Evolutionary conservation across 2,888 invertebrate species (phyloP).

Genomic region (Drosophila kuntzei): DNA sequence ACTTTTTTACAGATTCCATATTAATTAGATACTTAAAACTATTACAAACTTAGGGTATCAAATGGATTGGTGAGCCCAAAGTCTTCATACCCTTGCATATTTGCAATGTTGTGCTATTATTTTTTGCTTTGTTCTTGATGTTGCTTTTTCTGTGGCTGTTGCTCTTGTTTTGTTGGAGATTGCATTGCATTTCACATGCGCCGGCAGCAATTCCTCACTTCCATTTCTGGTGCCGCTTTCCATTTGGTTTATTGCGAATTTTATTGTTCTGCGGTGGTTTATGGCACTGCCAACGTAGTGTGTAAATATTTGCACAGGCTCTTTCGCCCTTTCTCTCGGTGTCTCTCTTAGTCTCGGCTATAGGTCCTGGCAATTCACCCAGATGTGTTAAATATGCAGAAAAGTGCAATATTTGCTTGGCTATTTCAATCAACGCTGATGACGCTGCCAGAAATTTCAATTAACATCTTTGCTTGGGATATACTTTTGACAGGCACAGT

Average conservation of each 20-base stretch:
- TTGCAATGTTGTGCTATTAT: conserved; percentile 24
- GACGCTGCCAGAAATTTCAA: conserved; percentile 30
- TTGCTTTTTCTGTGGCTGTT: conserved; percentile 15
- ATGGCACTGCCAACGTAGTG: conserved; percentile 52
- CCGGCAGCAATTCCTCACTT: conserved; percentile 59
- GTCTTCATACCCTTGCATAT: conserved; percentile 13
- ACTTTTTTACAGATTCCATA: too few species aligned
- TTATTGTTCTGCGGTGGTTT: conserved; percentile 76
- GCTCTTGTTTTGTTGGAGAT: conserved; percentile 49
- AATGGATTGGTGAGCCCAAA: neutral
- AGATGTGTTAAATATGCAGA: conserved; percentile 61
- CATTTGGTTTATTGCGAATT: conserved; percentile 78
- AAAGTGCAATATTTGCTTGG: conserved; percentile 65
- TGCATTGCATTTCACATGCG: conserved; percentile 64
- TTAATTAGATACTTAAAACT: too few species aligned
- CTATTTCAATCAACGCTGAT: conserved; percentile 63
- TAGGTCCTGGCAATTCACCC: conserved; percentile 24
- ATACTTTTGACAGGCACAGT: conserved; percentile 21
- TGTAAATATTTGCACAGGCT: conserved; percentile 64
- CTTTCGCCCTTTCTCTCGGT: neutral
- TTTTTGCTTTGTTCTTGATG: conserved; percentile 22
- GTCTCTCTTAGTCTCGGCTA: neutral
- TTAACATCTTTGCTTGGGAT: conserved; percentile 13
- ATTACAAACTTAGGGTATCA: conserved; percentile 27
- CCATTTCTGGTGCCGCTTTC: conserved; percentile 67